Evolutionary conservation across 2,113 vertebrate species (phyloP), one percentile per base, ranked within the genome.

Genomic region (Xenus cinereus): DNA sequence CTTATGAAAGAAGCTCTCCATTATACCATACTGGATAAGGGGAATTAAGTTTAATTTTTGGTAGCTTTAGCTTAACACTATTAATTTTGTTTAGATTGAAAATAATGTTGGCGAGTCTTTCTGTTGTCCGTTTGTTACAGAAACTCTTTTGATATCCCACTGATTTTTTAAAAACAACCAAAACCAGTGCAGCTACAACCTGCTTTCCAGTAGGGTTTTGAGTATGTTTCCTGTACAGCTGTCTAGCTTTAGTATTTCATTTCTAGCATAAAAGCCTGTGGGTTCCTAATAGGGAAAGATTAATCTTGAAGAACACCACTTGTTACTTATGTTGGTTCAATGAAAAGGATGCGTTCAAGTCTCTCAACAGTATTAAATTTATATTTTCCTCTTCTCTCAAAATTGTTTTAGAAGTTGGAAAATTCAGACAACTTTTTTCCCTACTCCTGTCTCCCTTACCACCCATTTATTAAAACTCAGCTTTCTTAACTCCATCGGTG

Each of bases 381-480:
- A 10, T 82, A 41, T 89, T 93, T 90, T 86, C 67, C 9, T 85
- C 66, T 89, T 74, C 59, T 84, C 30, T 89, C 71, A 87, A 76
- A 92, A 79, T 81, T 4, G 5, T 76, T 92, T 33, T 67, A 83
- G 45, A 88, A 73, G 28, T 43, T 91, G 77, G 57, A 85, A 94
- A 80, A 73, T 46, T 48, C 84, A 89, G 32, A 76, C 2, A 0
- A 60, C 43, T 45, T 51, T 74, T 79, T 66, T 63, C 45, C 54
- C 39, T 35, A 46, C 15, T 72, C 24, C 39, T 87, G 39, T 90
- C 22, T 93, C 17, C 41, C 10, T 80, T 76, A 64, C 57, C 21
- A 35, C 22, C 16, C n/a, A 30, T 68, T 95, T 92, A 95, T 91
- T 97, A 95, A 97, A 97, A 62, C 5, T 68, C 28, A 48, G 60